Evolutionary conservation across 2,113 vertebrate genomes (phyloP).

Genomic region (Periophthalmus modestus): DNA sequence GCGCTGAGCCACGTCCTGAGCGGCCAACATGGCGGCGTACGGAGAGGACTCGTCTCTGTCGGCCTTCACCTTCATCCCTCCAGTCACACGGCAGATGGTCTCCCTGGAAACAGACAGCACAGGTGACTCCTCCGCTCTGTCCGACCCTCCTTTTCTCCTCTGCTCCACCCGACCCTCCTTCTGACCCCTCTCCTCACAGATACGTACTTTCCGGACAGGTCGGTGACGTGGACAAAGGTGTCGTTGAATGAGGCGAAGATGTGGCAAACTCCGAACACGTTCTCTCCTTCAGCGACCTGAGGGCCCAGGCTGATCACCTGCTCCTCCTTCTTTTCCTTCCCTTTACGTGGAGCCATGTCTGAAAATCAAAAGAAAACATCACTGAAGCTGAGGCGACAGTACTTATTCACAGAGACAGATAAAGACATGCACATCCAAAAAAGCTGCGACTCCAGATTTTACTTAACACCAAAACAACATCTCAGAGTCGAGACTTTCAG

Average conservation of each 20-base stretch:
- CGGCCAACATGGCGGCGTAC: slow-evolving; percentile 95
- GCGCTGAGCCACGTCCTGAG: slow-evolving; percentile 96
- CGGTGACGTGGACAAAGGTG: slow-evolving; percentile 96
- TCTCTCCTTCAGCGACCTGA: slow-evolving; percentile 97
- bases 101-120: slow-evolving; percentile 76
- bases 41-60: slow-evolving; percentile 97
- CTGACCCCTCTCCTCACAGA: neutral
- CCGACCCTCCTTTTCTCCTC: too few relatives aligned
- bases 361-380: neutral
- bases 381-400: too few relatives aligned
- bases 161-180: too few relatives aligned
- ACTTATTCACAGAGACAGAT: too few relatives aligned
- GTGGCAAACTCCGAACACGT: slow-evolving; percentile 96
- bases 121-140: neutral
- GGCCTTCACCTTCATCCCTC: slow-evolving; percentile 98
- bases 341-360: slow-evolving; percentile 99
- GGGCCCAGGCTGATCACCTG: slow-evolving; percentile 98
- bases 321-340: slow-evolving; percentile 99
- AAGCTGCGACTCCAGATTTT: too few relatives aligned
- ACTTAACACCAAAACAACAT: too few relatives aligned
- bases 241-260: slow-evolving; percentile 99
- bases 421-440: too few relatives aligned
- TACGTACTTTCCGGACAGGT: slow-evolving; percentile 97
- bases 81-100: slow-evolving; percentile 97
- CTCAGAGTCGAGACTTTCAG: too few relatives aligned